Evolutionary conservation across 2,888 invertebrate genomes (phyloP).

Genomic region (Ariolimax columbianus): DNA sequence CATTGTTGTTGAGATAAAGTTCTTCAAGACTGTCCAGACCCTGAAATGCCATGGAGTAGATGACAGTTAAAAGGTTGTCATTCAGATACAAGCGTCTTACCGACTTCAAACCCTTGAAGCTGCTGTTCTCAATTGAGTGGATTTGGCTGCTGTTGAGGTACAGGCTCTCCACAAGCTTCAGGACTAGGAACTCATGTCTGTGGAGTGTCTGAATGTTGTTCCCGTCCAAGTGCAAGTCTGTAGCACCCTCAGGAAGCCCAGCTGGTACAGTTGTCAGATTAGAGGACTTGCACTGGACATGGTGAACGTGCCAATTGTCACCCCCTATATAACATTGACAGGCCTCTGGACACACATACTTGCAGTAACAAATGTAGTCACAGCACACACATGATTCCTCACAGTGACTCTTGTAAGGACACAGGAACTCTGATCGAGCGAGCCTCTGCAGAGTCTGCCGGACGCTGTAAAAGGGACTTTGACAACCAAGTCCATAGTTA

Average conservation of each 20-base stretch:
- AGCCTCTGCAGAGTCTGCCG: constrained; percentile 53
- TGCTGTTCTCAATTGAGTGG: constrained; percentile 58
- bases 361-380: constrained; percentile 65
- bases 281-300: constrained; percentile 59
- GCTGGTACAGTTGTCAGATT: constrained; percentile 59
- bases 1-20: constrained; percentile 59
- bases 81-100: constrained; percentile 59
- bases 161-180: constrained; percentile 45
- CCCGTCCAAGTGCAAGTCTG: constrained; percentile 63
- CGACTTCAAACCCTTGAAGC: constrained; percentile 62
- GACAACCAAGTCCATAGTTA: constrained; percentile 55
- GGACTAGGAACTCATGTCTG: constrained; percentile 52
- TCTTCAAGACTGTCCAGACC: constrained; percentile 55
- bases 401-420: constrained; percentile 63
- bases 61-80: constrained; percentile 57
- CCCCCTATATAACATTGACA: constrained; percentile 61
- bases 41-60: constrained; percentile 58
- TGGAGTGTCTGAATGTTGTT: constrained; percentile 59
- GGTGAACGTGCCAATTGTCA: constrained; percentile 49
- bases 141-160: constrained; percentile 64
- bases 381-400: constrained; percentile 63
- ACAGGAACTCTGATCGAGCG: constrained; percentile 60
- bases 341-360: constrained; percentile 62
- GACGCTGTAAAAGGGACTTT: constrained; percentile 56
- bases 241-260: constrained; percentile 62